phyloP scores from a whole-genome alignment of 1,140 invertebrate genomes.

The Drosophila suzukii region DNA sequence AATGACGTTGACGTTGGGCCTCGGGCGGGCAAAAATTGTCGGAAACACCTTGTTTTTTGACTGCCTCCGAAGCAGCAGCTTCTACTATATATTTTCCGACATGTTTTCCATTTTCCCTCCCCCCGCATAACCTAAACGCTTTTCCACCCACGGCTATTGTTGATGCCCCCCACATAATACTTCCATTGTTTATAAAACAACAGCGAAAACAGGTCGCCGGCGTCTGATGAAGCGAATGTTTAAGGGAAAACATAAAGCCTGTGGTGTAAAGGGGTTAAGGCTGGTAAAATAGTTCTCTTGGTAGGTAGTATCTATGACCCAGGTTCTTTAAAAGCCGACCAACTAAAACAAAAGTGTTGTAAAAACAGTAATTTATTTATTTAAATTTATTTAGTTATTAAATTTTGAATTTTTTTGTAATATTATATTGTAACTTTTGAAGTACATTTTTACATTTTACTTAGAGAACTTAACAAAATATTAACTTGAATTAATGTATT shows the following conservation, averaged over 20 bases:
- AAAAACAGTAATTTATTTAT: too few species aligned
- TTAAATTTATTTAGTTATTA: too few species aligned
- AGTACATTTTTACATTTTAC: too few species aligned
- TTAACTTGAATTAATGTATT: too few species aligned
- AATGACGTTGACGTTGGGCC: slow-evolving; percentile 49
- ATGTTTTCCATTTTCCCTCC: slow-evolving; percentile 1
- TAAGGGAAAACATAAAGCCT: slow-evolving; percentile 30
- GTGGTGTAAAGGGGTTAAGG: not conserved
- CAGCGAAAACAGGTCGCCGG: slow-evolving; percentile 55
- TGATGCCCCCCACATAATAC: slow-evolving; percentile 57
- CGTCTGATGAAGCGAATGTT: slow-evolving; percentile 35
- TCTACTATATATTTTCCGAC: slow-evolving; percentile 7
- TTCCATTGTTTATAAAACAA: slow-evolving; percentile 78
- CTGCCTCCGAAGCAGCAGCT: slow-evolving; percentile 9
- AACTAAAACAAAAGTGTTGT: not conserved
- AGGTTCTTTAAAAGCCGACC: not conserved
- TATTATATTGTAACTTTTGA: too few species aligned
- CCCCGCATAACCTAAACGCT: not conserved
- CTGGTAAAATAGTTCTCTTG: slow-evolving; percentile 12
- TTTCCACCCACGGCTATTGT: slow-evolving; percentile 39
- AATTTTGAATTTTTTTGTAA: too few species aligned
- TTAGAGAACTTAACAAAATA: too few species aligned
- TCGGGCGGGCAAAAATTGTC: slow-evolving; percentile 48
- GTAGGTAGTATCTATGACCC: too few species aligned
- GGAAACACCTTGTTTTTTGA: slow-evolving; percentile 72